Evolutionary conservation across 2,113 vertebrate genomes (phyloP).

Genomic region (Nothoprocta perdicaria): DNA sequence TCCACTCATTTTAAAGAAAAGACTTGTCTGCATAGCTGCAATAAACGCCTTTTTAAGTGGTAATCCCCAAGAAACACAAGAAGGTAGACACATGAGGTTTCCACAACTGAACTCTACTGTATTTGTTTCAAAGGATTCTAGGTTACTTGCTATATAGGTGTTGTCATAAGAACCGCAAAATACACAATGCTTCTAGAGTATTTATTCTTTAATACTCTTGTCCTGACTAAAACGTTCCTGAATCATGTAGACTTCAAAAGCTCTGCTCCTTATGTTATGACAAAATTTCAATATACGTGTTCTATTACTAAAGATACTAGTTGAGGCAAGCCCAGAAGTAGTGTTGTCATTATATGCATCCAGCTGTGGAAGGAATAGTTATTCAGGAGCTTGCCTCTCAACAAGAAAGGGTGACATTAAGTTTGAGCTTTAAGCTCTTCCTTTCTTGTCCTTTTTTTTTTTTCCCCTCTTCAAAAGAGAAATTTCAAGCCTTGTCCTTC

Average conservation of each 20-base stretch:
- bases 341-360: neutral
- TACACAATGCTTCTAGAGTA: neutral
- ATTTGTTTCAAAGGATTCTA: neutral
- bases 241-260: neutral
- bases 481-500: neutral
- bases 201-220: neutral
- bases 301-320: neutral
- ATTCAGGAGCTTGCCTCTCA: neutral
- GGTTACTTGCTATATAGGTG: neutral
- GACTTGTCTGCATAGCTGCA: neutral
- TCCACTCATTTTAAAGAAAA: neutral
- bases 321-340: neutral
- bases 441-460: neutral
- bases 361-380: neutral
- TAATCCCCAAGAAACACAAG: neutral
- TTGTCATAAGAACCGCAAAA: neutral
- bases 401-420: neutral
- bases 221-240: neutral
- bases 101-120: neutral
- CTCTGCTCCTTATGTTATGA: neutral
- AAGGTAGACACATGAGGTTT: neutral
- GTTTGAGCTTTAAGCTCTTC: neutral
- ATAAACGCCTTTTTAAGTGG: neutral
- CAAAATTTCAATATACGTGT: neutral
- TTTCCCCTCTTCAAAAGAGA: neutral